Conservation (phyloP, 2,797 vertebrate species). For the Xiphophorus birchmanni region DNA sequence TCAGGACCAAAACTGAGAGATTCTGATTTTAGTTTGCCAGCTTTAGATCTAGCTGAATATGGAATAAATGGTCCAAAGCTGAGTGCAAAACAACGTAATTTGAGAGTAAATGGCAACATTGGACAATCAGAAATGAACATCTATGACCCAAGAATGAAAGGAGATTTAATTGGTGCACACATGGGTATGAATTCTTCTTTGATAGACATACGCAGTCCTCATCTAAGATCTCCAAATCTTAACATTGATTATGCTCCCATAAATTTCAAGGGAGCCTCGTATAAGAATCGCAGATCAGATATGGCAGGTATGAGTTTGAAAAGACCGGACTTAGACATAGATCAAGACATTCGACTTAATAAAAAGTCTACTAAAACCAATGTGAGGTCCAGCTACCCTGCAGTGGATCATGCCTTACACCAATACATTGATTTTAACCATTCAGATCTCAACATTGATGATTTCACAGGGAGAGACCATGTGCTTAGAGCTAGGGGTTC, state of each 20-base stretch:
- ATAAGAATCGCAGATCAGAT: conserved; percentile 43
- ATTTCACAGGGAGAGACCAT: conserved; percentile 69
- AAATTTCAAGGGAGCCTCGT: conserved; percentile 33
- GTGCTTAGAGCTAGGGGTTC: conserved; percentile 61
- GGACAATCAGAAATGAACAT: conserved; percentile 45
- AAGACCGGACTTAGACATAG: conserved; percentile 59
- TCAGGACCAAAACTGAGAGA: conserved; percentile 47
- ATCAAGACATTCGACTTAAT: conserved; percentile 35
- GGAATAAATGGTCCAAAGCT: conserved; percentile 44
- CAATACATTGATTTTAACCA: conserved; percentile 38
- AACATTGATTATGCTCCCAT: conserved; percentile 50
- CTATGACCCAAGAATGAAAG: conserved; percentile 28
- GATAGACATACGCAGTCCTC: conserved; percentile 38
- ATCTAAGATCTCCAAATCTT: conserved; percentile 47
- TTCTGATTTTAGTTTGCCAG: conserved; percentile 25
- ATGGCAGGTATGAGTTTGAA: conserved; percentile 39
- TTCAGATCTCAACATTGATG: conserved; percentile 74
- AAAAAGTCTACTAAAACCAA: conserved; percentile 22
- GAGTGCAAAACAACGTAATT: conserved; percentile 39
- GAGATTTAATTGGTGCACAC: conserved; percentile 36
- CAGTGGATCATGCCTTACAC: conserved; percentile 16
- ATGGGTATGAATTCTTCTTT: conserved; percentile 40
- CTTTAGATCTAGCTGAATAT: conserved; percentile 39
- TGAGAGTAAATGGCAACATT: conserved; percentile 40
- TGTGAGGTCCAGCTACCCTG: conserved; percentile 41